phyloP scores from a whole-genome alignment of 2,797 vertebrate genomes.

The Micromesistius poutassou region DNA sequence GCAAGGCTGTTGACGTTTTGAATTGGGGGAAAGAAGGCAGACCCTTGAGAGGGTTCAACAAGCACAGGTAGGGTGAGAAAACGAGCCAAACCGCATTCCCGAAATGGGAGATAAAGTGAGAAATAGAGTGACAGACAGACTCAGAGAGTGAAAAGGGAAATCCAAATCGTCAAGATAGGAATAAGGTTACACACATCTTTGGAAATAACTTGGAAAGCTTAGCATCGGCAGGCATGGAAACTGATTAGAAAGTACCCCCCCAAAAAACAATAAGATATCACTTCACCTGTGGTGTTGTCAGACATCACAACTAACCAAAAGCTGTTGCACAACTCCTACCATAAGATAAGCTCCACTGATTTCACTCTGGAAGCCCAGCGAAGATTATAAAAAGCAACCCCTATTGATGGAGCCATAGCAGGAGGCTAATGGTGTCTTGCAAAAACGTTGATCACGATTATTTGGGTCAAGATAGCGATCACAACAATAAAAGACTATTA shows the following conservation, averaged over 20 bases:
- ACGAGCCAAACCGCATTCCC: slow-evolving; percentile 51
- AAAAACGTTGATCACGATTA: too few species aligned
- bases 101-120: background rate
- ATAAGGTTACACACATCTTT: too few species aligned
- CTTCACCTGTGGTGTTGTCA: background rate
- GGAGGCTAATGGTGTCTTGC: too few species aligned
- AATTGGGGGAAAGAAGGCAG: background rate
- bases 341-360: too few species aligned
- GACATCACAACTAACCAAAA: background rate
- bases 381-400: slow-evolving; percentile 6
- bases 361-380: background rate
- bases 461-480: too few species aligned
- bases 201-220: too few species aligned
- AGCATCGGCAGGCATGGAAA: too few species aligned
- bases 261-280: background rate
- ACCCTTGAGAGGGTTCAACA: slow-evolving; percentile 14
- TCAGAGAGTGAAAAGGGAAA: background rate
- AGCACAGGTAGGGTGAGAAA: slow-evolving; percentile 11
- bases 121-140: background rate
- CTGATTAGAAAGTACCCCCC: background rate
- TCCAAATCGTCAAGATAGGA: background rate
- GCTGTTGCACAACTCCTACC: background rate
- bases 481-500: too few species aligned
- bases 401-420: slow-evolving; percentile 25
- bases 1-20: background rate